phyloP scores from a whole-genome alignment of 1,140 invertebrate genomes.

The Charaxes varanes region DNA sequence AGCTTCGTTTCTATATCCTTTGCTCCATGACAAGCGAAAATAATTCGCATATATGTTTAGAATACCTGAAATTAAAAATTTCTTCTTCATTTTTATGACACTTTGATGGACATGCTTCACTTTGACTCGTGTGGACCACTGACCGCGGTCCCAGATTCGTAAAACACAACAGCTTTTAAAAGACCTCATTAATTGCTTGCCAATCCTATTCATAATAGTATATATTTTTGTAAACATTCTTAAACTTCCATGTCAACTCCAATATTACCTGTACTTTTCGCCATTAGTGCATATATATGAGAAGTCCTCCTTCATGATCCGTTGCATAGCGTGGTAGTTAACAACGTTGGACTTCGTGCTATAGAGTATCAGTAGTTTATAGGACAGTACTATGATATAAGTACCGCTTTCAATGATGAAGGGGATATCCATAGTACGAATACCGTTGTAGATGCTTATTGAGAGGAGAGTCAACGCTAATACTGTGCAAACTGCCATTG shows the following conservation, averaged over 20 bases:
- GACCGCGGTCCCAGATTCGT: too few species aligned
- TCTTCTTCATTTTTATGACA: too few species aligned
- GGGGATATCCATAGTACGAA: slow-evolving; percentile 25
- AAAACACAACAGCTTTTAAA: too few species aligned
- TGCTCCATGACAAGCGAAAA: too few species aligned
- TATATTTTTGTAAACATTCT: slow-evolving; percentile 3
- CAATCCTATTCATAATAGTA: too few species aligned
- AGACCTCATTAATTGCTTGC: too few species aligned
- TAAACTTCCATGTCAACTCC: slow-evolving; percentile 1
- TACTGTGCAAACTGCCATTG: slow-evolving; percentile 19
- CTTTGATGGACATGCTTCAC: too few species aligned
- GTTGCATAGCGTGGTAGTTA: slow-evolving; percentile 30
- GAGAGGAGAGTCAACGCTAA: slow-evolving; percentile 15
- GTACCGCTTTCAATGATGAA: slow-evolving; percentile 37
- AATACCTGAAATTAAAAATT: too few species aligned
- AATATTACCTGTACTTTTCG: slow-evolving; percentile 40
- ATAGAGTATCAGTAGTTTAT: slow-evolving; percentile 32
- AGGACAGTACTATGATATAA: slow-evolving; percentile 34
- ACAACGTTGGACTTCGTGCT: slow-evolving; percentile 28
- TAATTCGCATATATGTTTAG: too few species aligned
- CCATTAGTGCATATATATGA: slow-evolving; percentile 29
- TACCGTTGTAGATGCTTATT: slow-evolving; percentile 24
- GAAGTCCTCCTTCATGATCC: slow-evolving; percentile 38
- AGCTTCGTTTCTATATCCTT: too few species aligned
- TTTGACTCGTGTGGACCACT: too few species aligned